Base-by-base conservation (phyloP, 2,888 invertebrate species). In the Drosophila tripunctata region DNA sequence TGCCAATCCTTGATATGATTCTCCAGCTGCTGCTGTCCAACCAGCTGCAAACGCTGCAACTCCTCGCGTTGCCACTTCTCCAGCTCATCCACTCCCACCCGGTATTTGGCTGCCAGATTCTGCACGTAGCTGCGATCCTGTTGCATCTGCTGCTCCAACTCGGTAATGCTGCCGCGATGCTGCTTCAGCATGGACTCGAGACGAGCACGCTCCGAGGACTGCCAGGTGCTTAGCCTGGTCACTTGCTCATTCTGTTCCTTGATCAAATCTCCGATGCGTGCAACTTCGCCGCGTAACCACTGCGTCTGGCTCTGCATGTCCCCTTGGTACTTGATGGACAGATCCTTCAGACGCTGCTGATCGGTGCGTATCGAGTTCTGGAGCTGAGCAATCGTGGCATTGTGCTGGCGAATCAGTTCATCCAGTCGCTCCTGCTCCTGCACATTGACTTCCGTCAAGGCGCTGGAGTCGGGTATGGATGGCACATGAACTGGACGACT, bases 41-140 rank as follows among this genome's bases (percentile, higher is more conserved):
- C 78, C 17, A 81, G 60, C 22, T 89, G 88, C 33, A 91, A 68
- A 2, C 91, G 86, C n/a, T 88, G 78, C 43, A 91, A 38, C 45
- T 91, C 91, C 17, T 86, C 71, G 3, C 85, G 82, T 51, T 91
- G 91, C 91, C 91, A 91, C 21, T 88, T 86, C 56, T 90, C 90
- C 5, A 91, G 70, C 30, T 91, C 91, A 14, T 90, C 90, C 40
- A 91, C 84, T 31, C 86, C 88, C 1, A 91, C 87, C 10, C 90
- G 88, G 48, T 91, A 91, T 40, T 90, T 90, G 22, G 78, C 75
- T 2, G 90, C 90, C 60, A 91, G 33, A 5, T 67, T 71, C 61
- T 89, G 81, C 0, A 91, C 79, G 12, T 91, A 89, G 24, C 54
- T 77, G 12, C 88, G 89, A 66, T 91, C 91, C 12, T 70, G 78